Evolutionary conservation across 2,888 invertebrate species (phyloP), one percentile per base, ranked within the genome.

Genomic region (Volucella inanis): DNA sequence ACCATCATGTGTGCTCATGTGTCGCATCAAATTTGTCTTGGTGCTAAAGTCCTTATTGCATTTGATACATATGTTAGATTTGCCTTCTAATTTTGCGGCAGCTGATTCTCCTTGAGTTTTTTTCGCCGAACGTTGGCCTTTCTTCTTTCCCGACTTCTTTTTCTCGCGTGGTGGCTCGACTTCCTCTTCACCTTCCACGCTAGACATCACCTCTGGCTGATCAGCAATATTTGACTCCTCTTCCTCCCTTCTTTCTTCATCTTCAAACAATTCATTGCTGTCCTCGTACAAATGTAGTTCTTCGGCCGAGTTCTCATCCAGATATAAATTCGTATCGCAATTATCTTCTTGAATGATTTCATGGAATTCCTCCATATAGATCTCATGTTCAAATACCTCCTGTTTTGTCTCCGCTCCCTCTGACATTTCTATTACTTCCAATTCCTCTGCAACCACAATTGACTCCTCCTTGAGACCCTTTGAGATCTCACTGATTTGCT

Each of bases 31-130:
- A 88, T 91, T 91, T 0, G 90, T 90, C 87, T 90, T 90, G 0
- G 90, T 90, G 78, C 90, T 90, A 50, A 90, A 91, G 76, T 90
- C 90, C 11, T 90, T 90, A 55, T 89, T 88, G 55, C 91, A 91
- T 61, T 89, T 89, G 2, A 87, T 87, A 65, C 91, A 91, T 10
- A 88, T 87, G 59, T 88, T 87, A 1, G 88, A 81, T 76, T 88
- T 61, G 47, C 76, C 77, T 68, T 85, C 85, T 1, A 85, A 57
- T 11, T 84, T 80, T 0, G 59, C 10, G 1, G 70, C 68, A 8
- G 82, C 74, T 0, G 83, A 64, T 39, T 75, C 71, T 6, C 41
- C 62, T 2, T 47, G 39, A 0, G 8, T 9, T 8, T 18, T 65
- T n/a, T 39, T 65, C 0, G 12, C 3, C 0, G 3, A 22, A 3